These are phyloP conservation scores for Clarias magur DNA, from an alignment of 2,113 vertebrate species.

Conservation along the genomic window DNA sequence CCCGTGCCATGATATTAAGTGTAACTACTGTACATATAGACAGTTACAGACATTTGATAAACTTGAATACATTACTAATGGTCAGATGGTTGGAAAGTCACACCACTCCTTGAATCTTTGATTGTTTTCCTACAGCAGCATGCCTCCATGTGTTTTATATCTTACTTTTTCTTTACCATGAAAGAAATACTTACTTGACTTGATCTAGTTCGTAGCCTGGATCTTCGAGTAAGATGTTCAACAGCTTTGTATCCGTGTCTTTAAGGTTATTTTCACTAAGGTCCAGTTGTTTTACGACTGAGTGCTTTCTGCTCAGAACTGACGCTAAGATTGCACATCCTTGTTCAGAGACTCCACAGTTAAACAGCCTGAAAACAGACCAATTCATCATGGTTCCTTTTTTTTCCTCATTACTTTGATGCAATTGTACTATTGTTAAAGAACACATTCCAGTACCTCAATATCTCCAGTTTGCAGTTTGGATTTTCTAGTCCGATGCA, in stretches of 20 bases:
- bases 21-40: neutral
- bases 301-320: neutral
- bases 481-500: conserved; percentile 24
- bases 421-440: neutral
- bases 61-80: neutral
- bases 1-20: neutral
- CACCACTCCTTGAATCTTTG: neutral
- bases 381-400: neutral
- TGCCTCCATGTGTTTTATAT: neutral
- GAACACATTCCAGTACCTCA: conserved; percentile 23
- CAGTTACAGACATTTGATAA: neutral
- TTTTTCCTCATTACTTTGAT: neutral
- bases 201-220: conserved; percentile 30
- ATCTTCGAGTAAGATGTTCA: conserved; percentile 29
- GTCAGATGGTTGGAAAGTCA: neutral
- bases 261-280: conserved; percentile 45
- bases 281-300: conserved; percentile 41
- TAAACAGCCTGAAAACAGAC: conserved; percentile 29
- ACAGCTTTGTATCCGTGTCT: conserved; percentile 31
- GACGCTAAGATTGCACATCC: conserved; percentile 26
- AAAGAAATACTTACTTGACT: conserved; percentile 35
- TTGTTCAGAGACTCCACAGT: conserved; percentile 40
- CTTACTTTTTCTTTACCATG: neutral
- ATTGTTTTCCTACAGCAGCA: neutral
- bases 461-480: conserved; percentile 29